Conservation (phyloP, 2,113 vertebrate species). For the Ceyx cyanopectus region DNA sequence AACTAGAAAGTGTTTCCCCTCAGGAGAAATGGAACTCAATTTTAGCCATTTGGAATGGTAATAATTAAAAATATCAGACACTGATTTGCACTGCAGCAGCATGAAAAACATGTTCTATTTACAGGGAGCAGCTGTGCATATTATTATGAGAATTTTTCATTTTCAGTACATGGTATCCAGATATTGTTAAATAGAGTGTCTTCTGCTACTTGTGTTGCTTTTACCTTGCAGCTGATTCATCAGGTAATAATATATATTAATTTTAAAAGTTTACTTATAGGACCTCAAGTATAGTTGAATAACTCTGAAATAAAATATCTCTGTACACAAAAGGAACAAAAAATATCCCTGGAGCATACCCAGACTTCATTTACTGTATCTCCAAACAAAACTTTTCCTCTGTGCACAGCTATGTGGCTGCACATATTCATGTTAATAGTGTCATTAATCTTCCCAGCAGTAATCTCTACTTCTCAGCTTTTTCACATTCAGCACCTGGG, state of each 20-base stretch:
- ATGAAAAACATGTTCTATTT: not conserved
- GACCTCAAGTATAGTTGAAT: not conserved
- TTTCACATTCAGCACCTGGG: conserved; percentile 37
- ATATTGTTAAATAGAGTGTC: not conserved
- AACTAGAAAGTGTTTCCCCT: not conserved
- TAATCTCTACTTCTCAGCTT: conserved; percentile 39
- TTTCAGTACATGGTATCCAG: not conserved
- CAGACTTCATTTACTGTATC: not conserved
- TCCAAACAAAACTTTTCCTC: not conserved
- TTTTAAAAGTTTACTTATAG: not conserved
- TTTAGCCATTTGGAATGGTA: not conserved
- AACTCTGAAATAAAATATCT: not conserved
- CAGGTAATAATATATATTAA: not conserved
- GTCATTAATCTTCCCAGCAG: conserved; percentile 45
- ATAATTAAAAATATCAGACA: not conserved
- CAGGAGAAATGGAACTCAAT: not conserved
- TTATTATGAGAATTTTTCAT: not conserved
- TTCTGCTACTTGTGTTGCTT: not conserved
- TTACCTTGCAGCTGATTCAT: not conserved
- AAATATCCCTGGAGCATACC: not conserved
- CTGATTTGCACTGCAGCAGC: not conserved
- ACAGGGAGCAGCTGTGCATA: not conserved
- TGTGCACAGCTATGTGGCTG: not conserved
- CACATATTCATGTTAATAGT: not conserved
- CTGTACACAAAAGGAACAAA: not conserved